Conservation (phyloP, 92 coral and sea anemone genomes). For the Galaxea fascicularis region DNA sequence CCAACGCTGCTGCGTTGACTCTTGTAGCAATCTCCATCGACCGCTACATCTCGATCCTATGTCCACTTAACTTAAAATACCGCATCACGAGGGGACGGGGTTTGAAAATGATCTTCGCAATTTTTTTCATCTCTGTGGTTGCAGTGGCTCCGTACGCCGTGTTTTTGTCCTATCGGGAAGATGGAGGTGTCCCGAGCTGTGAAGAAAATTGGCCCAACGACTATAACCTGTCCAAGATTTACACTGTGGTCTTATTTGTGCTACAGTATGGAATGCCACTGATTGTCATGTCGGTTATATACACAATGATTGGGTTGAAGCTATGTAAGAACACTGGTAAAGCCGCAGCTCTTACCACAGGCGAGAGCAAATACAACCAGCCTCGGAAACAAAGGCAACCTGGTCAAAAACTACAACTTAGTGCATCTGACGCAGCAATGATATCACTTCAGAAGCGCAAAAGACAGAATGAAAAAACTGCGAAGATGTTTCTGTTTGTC, state of each 20-base stretch:
- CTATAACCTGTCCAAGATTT: slow-evolving; percentile 55
- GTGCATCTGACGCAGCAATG: slow-evolving; percentile 21
- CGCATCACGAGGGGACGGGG: slow-evolving; percentile 84
- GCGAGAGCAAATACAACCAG: background rate
- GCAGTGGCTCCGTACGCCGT: slow-evolving; percentile 81
- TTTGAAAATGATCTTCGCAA: slow-evolving; percentile 55
- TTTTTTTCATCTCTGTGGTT: slow-evolving; percentile 60
- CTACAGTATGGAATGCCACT: slow-evolving; percentile 90
- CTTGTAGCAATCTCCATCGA: slow-evolving; percentile 91
- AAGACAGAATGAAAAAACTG: slow-evolving; percentile 73
- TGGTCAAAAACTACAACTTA: slow-evolving; percentile 9
- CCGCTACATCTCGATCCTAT: slow-evolving; percentile 84
- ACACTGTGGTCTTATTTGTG: slow-evolving; percentile 83
- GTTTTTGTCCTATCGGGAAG: slow-evolving; percentile 21
- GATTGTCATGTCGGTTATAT: slow-evolving; percentile 73
- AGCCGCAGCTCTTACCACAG: slow-evolving; percentile 47
- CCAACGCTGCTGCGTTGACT: slow-evolving; percentile 87
- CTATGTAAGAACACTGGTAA: slow-evolving; percentile 68
- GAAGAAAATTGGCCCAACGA: slow-evolving; percentile 80
- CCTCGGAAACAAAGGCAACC: slow-evolving; percentile 1
- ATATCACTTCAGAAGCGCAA: slow-evolving; percentile 68
- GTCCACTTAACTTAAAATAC: slow-evolving; percentile 82
- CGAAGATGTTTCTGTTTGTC: slow-evolving; percentile 87
- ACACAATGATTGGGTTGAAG: slow-evolving; percentile 70
- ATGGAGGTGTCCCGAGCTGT: slow-evolving; percentile 51